These are phyloP conservation scores for Nasonia giraulti DNA, from an alignment of 1,140 invertebrate genomes.

Conservation along the genomic window DNA sequence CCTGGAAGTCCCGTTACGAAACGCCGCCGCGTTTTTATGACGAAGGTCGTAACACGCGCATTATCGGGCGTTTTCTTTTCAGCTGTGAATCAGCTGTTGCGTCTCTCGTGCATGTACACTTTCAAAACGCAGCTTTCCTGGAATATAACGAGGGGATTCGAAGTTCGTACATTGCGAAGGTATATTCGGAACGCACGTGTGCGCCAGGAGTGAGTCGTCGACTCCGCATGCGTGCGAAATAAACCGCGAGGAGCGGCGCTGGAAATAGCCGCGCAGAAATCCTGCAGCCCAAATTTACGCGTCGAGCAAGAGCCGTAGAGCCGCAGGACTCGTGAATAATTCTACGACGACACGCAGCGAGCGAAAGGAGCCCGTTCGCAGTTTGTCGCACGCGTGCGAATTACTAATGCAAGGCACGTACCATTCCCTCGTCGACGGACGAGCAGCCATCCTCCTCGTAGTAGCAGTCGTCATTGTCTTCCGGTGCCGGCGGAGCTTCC, in stretches of 20 bases:
- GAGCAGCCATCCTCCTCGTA: slow-evolving; percentile 63
- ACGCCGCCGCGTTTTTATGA: background rate
- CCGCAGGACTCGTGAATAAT: slow-evolving; percentile 6
- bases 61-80: background rate
- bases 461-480: slow-evolving; percentile 66
- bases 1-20: background rate
- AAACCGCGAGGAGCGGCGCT: background rate
- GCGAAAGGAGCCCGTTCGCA: background rate
- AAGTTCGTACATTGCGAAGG: too few relatives aligned
- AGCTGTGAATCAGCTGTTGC: slow-evolving; percentile 11
- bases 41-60: background rate
- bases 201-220: too few relatives aligned
- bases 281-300: background rate
- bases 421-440: slow-evolving; percentile 70
- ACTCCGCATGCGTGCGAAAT: background rate
- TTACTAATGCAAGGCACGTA: slow-evolving; percentile 61
- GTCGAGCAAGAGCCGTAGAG: background rate
- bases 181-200: too few relatives aligned
- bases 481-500: slow-evolving; percentile 58
- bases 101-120: background rate
- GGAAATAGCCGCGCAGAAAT: background rate
- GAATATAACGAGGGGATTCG: too few relatives aligned
- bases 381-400: background rate
- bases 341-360: background rate
- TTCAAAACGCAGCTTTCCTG: too few relatives aligned